Evolutionary conservation across 2,888 invertebrate genomes (phyloP).

Genomic region (Aphodius granarius): DNA sequence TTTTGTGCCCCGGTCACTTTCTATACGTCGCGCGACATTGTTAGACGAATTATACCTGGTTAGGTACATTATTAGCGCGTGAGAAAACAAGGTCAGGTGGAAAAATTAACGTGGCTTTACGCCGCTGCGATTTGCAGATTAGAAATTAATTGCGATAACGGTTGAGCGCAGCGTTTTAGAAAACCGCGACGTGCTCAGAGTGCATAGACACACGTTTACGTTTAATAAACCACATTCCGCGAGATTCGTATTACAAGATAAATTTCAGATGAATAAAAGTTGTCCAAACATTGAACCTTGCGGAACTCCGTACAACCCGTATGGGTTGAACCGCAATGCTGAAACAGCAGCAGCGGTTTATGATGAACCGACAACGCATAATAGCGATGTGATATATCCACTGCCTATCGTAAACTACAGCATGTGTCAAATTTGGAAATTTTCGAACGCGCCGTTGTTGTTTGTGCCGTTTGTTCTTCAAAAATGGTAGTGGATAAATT

Average conservation of each 20-base stretch:
- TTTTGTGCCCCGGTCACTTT: neutral
- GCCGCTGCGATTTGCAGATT: neutral
- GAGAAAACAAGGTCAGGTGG: neutral
- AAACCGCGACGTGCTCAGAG: neutral
- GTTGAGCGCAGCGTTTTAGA: neutral
- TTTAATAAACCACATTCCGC: neutral
- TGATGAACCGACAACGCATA: no score
- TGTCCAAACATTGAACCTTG: no score
- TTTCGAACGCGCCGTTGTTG: no score
- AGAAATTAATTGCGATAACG: neutral
- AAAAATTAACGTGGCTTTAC: neutral
- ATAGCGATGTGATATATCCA: no score
- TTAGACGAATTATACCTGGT: neutral
- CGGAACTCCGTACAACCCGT: no score
- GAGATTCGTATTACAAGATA: neutral
- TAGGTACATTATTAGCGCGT: neutral
- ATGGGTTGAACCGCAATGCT: no score
- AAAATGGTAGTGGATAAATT: no score
- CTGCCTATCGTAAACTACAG: no score
- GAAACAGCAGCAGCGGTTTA: no score
- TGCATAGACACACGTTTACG: neutral
- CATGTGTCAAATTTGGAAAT: no score
- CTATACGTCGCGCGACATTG: neutral
- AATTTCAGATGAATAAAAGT: neutral
- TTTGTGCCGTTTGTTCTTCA: no score